phyloP scores from a whole-genome alignment of 2,113 vertebrate species.

The Mus spicilegus region DNA sequence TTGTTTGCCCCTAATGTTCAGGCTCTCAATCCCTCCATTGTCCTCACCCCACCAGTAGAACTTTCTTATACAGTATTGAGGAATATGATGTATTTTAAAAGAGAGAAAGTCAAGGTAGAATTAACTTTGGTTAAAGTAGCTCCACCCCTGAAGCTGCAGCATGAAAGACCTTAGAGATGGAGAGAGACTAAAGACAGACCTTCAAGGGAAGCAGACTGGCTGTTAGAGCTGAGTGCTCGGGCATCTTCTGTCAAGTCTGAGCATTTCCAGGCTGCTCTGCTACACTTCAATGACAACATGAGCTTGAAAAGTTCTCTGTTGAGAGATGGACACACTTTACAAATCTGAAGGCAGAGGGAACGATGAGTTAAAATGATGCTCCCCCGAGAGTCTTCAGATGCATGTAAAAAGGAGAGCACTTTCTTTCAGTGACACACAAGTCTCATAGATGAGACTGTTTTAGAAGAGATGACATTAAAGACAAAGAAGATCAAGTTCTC shows the following conservation, averaged over 20 bases:
- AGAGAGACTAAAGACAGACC: not conserved
- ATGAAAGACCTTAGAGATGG: not conserved
- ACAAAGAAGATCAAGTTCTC: not conserved
- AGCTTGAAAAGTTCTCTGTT: not conserved
- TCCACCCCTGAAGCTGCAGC: not conserved
- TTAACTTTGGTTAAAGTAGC: not conserved
- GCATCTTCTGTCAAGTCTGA: not conserved
- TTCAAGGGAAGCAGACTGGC: not conserved
- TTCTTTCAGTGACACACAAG: not conserved
- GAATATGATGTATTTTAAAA: not conserved
- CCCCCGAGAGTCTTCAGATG: not conserved
- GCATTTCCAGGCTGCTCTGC: not conserved
- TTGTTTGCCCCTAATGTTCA: not conserved
- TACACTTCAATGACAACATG: not conserved
- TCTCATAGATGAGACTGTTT: not conserved
- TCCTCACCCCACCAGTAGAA: not conserved
- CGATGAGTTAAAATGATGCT: slow-evolving; percentile 3
- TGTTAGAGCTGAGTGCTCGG: not conserved
- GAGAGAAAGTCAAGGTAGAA: not conserved
- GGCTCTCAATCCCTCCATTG: not conserved
- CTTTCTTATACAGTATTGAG: not conserved
- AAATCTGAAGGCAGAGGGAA: slow-evolving; percentile 13
- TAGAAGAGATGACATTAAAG: slow-evolving; percentile 34
- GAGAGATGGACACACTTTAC: not conserved
- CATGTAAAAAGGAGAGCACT: not conserved